Evolutionary conservation across 2,113 vertebrate genomes (phyloP).

Genomic region (Lophotis ruficrista): DNA sequence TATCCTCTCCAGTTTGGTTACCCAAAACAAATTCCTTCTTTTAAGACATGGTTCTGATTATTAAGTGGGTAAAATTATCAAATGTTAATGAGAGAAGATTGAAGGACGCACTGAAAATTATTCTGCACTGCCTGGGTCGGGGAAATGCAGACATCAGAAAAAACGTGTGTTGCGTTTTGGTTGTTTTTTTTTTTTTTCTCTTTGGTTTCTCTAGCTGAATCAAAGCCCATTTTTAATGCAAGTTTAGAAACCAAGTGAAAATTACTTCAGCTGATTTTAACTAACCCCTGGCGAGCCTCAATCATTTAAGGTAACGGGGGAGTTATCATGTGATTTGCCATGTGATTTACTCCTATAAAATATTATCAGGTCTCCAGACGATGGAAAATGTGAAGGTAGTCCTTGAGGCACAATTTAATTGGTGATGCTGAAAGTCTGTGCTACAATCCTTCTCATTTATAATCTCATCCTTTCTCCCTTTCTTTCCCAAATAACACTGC

Average conservation of each 20-base stretch:
- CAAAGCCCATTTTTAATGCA: neutral
- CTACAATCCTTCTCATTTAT: neutral
- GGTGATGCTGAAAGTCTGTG: neutral
- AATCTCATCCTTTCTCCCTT: neutral
- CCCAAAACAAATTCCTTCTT: neutral
- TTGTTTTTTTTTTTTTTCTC: neutral
- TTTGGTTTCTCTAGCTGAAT: neutral
- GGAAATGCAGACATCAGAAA: neutral
- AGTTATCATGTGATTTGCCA: neutral
- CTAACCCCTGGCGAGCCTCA: neutral
- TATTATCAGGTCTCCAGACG: neutral
- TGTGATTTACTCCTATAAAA: constrained; percentile 22
- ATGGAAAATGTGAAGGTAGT: neutral
- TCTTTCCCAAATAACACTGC: neutral
- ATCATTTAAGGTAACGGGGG: neutral
- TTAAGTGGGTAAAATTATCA: neutral
- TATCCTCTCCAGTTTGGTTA: neutral
- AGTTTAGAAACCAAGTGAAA: constrained; percentile 4
- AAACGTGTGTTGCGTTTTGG: neutral
- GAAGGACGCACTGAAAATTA: neutral
- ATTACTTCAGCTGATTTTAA: constrained; percentile 18
- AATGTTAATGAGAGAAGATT: neutral
- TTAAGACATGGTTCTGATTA: neutral
- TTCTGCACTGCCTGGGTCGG: neutral
- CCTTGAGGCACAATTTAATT: constrained; percentile 30